Percentiles rank a stretch among this genome's conserved stretches.
phyloP scores from a whole-genome alignment of 2,888 invertebrate species.

The Steinernema carpocapsae region DNA sequence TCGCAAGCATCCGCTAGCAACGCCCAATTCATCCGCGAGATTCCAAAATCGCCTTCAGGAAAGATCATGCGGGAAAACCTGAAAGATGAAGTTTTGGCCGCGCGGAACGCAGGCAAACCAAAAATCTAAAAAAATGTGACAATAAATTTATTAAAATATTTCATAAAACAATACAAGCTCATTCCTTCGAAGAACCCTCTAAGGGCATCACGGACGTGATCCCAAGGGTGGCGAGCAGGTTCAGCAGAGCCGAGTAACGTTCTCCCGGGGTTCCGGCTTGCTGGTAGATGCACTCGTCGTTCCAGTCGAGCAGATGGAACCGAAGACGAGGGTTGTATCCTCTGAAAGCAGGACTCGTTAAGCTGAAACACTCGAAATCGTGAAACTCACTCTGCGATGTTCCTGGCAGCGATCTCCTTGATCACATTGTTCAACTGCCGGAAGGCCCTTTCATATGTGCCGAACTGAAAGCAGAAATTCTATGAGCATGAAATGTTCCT shows the following conservation, averaged over 20 bases:
- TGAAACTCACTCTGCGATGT: background rate
- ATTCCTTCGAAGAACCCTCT: too few species aligned
- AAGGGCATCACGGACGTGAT: background rate
- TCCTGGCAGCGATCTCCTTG: background rate
- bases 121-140: too few species aligned
- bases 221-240: background rate
- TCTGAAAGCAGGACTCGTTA: background rate
- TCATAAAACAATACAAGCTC: too few species aligned
- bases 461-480: background rate
- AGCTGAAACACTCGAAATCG: background rate
- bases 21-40: too few species aligned
- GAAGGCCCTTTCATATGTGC: background rate
- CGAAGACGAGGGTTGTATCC: background rate
- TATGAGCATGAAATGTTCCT: background rate
- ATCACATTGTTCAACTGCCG: background rate
- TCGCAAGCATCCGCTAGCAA: too few species aligned
- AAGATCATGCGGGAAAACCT: too few species aligned
- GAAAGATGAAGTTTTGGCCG: too few species aligned
- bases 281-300: background rate
- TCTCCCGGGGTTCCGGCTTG: background rate
- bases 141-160: too few species aligned
- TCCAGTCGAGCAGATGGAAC: background rate
- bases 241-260: background rate
- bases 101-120: too few species aligned
- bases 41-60: too few species aligned